Conservation (phyloP, 2,888 invertebrate genomes). For the Stictocephala bisonia region DNA sequence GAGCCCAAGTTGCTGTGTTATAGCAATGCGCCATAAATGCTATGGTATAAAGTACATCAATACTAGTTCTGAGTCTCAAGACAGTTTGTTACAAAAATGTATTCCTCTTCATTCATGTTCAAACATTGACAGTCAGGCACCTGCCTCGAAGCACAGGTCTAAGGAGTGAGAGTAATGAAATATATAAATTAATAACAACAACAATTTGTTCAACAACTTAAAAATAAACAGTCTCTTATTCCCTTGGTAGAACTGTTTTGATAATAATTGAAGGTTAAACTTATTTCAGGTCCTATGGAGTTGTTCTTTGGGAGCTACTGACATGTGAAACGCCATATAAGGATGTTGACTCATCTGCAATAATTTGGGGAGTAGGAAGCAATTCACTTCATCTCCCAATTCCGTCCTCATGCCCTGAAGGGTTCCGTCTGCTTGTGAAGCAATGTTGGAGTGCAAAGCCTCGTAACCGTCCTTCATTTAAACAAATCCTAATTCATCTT, state of each 20-base stretch:
- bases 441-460: constrained; percentile 95
- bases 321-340: constrained; percentile 95
- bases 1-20: too few relatives aligned
- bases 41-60: too few relatives aligned
- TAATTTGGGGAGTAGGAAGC: constrained; percentile 98
- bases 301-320: constrained; percentile 97
- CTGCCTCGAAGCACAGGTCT: not conserved
- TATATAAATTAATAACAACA: too few relatives aligned
- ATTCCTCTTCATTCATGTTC: not conserved
- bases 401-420: constrained; percentile 89
- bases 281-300: constrained; percentile 84
- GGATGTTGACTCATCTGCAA: constrained; percentile 94
- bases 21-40: too few relatives aligned
- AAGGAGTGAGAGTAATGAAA: too few relatives aligned
- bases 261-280: not conserved
- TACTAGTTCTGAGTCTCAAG: too few relatives aligned
- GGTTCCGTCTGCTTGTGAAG: constrained; percentile 86
- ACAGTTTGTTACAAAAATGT: too few relatives aligned
- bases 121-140: not conserved
- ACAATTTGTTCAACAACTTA: not conserved
- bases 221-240: not conserved
- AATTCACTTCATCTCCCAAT: constrained; percentile 93
- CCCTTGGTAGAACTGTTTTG: not conserved
- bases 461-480: constrained; percentile 89
- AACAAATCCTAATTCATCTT: constrained; percentile 90